Evolutionary conservation across 1,140 invertebrate species (phyloP), one percentile per base, ranked within the genome.

Genomic region (Drosophila carrolli): DNA sequence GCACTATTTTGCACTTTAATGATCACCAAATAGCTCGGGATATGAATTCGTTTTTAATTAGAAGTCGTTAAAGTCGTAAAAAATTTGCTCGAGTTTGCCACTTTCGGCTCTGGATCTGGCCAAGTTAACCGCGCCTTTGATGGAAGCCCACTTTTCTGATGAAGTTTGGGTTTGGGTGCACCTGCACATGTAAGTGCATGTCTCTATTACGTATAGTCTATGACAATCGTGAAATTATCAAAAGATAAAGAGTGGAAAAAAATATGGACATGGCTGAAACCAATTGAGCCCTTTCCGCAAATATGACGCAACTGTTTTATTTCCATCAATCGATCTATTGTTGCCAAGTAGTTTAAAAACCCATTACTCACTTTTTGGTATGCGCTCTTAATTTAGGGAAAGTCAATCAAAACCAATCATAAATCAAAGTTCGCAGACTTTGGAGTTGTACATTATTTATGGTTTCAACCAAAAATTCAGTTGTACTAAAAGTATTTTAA

Each of bases 11-110:
- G 81, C 84, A 88, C 76, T 75, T 89, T 84, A 90, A 89, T 90
- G 84, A 90, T 90, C 84, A 89, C 50, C 76, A 89, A 80, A 89
- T 81, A 71, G 78, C 65, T 83, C 67, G 76, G 80, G 47, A 78
- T 76, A 82, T 89, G 77, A 84, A 80, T 89, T 88, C 73, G 80
- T 63, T 81, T 89, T 90, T 88, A 88, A 88, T 90, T 89, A 88
- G 80, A 88, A 80, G 83, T 83, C 75, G 83, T 88, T 89, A 88
- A 88, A 89, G 83, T 89, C 48, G 83, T 89, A 66, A 90, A 89
- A 79, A 89, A 84, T 81, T 81, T 89, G 84, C 76, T 89, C 80
- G 76, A 65, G 54, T 74, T 88, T 50, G 27, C 80, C 73, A 47
- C 68, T 63, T 75, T 65, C 53, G 74, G 50, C 14, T n/a, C 43